These are phyloP conservation scores for Aradophagus sp. DNA, from an alignment of 1,140 invertebrate genomes.

Conservation along the genomic window DNA sequence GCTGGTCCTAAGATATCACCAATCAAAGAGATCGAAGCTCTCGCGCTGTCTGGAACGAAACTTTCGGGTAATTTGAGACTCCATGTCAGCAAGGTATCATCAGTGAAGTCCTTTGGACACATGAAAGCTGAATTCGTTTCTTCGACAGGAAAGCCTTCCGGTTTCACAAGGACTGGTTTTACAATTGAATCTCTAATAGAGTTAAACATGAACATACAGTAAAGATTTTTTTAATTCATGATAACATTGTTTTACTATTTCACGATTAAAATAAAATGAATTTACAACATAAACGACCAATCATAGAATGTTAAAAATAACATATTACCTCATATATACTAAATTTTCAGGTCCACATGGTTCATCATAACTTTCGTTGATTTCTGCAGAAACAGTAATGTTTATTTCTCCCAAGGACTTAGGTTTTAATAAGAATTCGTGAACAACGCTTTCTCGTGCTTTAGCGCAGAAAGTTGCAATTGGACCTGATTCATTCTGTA, in stretches of 20 bases:
- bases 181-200: constrained; percentile 75
- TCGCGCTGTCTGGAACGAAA: constrained; percentile 76
- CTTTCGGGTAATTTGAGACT: constrained; percentile 68
- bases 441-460: constrained; percentile 70
- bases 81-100: constrained; percentile 74
- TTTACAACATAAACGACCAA: no score
- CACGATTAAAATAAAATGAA: background rate
- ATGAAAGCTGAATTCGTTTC: constrained; percentile 77
- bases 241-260: background rate
- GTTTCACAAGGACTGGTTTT: constrained; percentile 77
- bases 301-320: no score
- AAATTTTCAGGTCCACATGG: constrained; percentile 74
- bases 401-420: constrained; percentile 76
- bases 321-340: constrained; percentile 69
- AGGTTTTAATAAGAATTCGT: constrained; percentile 75
- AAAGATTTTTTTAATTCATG: no score
- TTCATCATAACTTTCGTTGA: constrained; percentile 71
- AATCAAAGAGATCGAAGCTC: constrained; percentile 77
- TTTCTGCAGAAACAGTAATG: constrained; percentile 77
- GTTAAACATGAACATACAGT: no score
- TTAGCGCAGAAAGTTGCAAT: constrained; percentile 69
- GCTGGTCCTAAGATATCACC: constrained; percentile 79
- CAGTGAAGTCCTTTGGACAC: constrained; percentile 74
- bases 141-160: constrained; percentile 79
- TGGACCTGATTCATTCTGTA: constrained; percentile 59